phyloP scores from a whole-genome alignment of 2,113 vertebrate species.

The Microtus richardsoni region DNA sequence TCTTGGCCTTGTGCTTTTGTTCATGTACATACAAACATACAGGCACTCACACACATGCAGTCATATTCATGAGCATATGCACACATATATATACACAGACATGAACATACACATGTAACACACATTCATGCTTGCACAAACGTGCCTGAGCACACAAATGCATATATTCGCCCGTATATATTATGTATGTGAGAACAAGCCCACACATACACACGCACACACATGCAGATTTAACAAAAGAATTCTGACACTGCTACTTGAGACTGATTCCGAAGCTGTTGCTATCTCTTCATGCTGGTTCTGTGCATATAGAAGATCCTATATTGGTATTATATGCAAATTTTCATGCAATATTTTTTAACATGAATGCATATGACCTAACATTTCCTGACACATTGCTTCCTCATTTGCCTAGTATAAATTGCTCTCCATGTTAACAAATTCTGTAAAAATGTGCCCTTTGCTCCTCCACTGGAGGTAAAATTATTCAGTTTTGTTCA shows the following conservation, averaged over 20 bases:
- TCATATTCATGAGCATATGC: too few species aligned
- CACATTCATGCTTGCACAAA: neutral
- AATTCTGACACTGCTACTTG: neutral
- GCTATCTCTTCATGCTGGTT: neutral
- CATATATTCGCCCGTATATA: too few species aligned
- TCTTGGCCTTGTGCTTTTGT: neutral
- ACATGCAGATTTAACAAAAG: neutral
- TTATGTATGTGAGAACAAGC: too few species aligned
- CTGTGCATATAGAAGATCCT: neutral
- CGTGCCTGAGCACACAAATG: neutral
- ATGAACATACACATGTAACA: too few species aligned
- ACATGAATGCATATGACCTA: neutral
- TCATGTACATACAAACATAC: neutral
- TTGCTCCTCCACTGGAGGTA: neutral
- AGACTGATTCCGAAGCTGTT: neutral
- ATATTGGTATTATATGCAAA: neutral
- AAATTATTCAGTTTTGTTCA: neutral
- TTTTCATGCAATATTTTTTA: neutral
- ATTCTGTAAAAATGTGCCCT: neutral
- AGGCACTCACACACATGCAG: neutral
- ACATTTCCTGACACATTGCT: neutral
- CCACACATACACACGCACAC: too few species aligned
- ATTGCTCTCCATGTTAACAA: neutral
- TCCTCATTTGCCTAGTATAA: neutral
- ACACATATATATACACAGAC: too few species aligned